Evolutionary conservation across 2,888 invertebrate species (phyloP).

Genomic region (Troides helena): DNA sequence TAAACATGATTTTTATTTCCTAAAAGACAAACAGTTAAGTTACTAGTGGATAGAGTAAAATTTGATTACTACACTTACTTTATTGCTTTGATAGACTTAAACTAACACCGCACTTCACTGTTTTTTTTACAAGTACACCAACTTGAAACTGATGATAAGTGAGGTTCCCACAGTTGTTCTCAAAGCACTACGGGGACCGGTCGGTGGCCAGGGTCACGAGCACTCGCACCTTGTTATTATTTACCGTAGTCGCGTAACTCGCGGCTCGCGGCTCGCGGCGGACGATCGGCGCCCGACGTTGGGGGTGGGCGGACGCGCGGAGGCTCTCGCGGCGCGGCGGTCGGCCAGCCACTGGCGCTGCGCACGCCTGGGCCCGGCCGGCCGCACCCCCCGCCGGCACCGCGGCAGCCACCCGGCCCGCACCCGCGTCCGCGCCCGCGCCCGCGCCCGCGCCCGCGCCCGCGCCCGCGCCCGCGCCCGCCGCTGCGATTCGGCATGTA

Average conservation of each 20-base stretch:
- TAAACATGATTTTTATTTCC: no score
- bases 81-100: constrained; percentile 24
- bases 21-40: no score
- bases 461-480: constrained; percentile 50
- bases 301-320: neutral
- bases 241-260: neutral
- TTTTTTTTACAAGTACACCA: constrained; percentile 30
- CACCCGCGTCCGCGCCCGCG: constrained; percentile 70
- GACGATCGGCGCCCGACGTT: no score
- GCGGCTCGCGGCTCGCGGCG: no score
- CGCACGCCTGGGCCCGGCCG: neutral
- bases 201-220: constrained; percentile 1
- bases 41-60: no score
- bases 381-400: neutral
- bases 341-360: neutral
- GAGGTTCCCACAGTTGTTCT: neutral
- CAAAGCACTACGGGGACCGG: no score
- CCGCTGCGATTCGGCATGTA: constrained; percentile 63
- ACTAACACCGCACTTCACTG: constrained; percentile 50
- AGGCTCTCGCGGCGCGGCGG: neutral
- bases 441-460: constrained; percentile 56
- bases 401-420: constrained; percentile 57
- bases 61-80: constrained; percentile 18
- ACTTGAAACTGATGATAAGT: neutral
- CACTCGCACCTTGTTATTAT: constrained; percentile 24